Base-by-base conservation (phyloP, 2,113 vertebrate species). In the Tyto alba region DNA sequence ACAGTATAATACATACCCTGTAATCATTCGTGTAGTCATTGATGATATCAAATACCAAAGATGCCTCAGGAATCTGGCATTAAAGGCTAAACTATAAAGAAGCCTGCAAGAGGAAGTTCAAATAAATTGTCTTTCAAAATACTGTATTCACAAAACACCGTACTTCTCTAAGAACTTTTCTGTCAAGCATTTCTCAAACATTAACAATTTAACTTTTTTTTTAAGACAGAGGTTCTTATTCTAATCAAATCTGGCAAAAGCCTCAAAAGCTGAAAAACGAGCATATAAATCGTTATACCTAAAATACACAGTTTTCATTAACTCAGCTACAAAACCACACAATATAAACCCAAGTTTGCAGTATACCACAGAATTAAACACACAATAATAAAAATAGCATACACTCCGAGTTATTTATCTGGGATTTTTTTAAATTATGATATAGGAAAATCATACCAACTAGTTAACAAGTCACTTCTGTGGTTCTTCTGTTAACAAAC, bases 21-120 rank as follows among this genome's bases (percentile, higher is more conserved):
- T 99, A 97, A 99, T 99, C 99, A 99, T 99, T 96, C 98, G 99
- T 14, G 99, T 99, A 25, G 99, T 99, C 99, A 99, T 99, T n/a
- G 99, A 99, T 38, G 99, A 99, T 93, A 99, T 99, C 92, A 99
- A 98, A 97, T 98, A 97, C 99, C 99, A 99, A 59, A 99, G 98
- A 91, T 99, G 99, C 85, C 99, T 98, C 97, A 99, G 98, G 97
- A 99, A 99, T 80, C 99, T 98, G 95, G 99, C 99, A 57, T 99
- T 99, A 95, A 99, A 99, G 80, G 99, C 99, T 97, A 99, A 98
- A 96, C 99, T 99, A 97, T 99, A 99, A 90, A 99, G 97, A 93
- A 99, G 99, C 97, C 99, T 99, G 96, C n/a, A 96, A 98, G 68
- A 93, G 68, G 55, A 96, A 94, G 20, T 47, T 75, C n/a, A 95